These are phyloP conservation scores for Micromesistius poutassou DNA, from an alignment of 2,797 vertebrate species.

Conservation along the genomic window DNA sequence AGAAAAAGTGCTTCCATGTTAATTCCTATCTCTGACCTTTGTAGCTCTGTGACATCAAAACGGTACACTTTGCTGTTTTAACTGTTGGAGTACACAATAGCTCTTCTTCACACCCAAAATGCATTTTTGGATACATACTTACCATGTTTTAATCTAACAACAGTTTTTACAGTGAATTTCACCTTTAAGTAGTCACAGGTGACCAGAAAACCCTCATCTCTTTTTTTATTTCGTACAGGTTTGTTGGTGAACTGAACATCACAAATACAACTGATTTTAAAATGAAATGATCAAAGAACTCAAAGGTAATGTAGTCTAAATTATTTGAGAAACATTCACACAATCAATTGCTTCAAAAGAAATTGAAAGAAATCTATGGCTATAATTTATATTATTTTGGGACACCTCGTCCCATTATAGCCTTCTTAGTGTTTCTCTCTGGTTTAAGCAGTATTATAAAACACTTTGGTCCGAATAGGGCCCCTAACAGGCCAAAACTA, in stretches of 20 bases:
- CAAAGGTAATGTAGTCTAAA: background rate
- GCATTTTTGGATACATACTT: no score
- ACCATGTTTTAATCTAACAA: no score
- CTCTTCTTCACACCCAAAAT: no score
- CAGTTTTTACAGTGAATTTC: background rate
- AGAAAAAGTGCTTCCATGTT: no score
- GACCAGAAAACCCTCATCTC: no score
- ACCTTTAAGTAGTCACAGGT: no score
- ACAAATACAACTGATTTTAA: no score
- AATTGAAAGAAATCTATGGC: background rate
- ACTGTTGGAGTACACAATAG: no score
- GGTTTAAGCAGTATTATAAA: slow-evolving; percentile 64
- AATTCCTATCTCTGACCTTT: no score
- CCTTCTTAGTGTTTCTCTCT: slow-evolving; percentile 68
- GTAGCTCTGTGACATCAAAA: background rate
- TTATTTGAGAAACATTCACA: background rate
- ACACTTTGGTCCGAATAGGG: slow-evolving; percentile 54
- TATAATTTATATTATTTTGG: background rate
- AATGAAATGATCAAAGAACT: background rate
- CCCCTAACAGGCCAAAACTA: slow-evolving; percentile 45
- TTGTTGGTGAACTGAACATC: no score
- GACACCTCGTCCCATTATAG: slow-evolving; percentile 41
- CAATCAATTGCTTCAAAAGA: background rate
- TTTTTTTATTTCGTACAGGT: background rate
- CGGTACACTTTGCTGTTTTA: no score